phyloP scores from a whole-genome alignment of 2,888 invertebrate genomes.

The Eupithecia pulchellata region DNA sequence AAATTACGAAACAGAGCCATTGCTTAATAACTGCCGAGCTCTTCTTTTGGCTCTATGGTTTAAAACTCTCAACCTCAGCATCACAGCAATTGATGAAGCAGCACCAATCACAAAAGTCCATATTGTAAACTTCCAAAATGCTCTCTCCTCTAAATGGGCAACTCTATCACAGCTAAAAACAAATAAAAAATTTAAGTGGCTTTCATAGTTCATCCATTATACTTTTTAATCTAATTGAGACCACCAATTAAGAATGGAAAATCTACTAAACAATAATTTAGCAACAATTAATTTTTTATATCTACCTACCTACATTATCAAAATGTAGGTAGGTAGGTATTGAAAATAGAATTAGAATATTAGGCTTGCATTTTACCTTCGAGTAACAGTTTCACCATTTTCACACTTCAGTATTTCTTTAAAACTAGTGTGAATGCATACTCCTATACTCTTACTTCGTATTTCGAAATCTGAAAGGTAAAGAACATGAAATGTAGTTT shows the following conservation, averaged over 20 bases:
- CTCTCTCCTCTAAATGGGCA: conserved; percentile 92
- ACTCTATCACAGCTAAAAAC: conserved; percentile 92
- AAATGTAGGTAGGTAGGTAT: too few relatives aligned
- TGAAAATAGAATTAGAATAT: background rate
- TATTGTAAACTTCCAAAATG: conserved; percentile 93
- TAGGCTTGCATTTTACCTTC: conserved; percentile 83
- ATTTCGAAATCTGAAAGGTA: conserved; percentile 89
- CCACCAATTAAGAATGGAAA: too few relatives aligned
- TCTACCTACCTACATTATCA: too few relatives aligned
- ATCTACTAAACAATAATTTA: too few relatives aligned
- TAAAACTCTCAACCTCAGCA: conserved; percentile 87
- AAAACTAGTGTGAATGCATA: conserved; percentile 92
- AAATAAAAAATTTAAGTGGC: conserved; percentile 9
- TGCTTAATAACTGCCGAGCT: conserved; percentile 89
- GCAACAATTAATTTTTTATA: background rate
- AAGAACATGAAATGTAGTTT: background rate
- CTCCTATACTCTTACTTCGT: conserved; percentile 91
- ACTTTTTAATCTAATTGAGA: too few relatives aligned
- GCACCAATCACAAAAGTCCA: conserved; percentile 88
- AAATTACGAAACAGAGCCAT: conserved; percentile 77
- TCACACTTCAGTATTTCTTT: conserved; percentile 93
- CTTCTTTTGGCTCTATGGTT: conserved; percentile 88
- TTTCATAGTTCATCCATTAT: too few relatives aligned
- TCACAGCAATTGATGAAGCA: conserved; percentile 87
- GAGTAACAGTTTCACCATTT: conserved; percentile 91